Percentiles rank a stretch among this genome's conserved stretches.
Conservation (phyloP, 2,797 vertebrate genomes). For the Antrozous pallidus region DNA sequence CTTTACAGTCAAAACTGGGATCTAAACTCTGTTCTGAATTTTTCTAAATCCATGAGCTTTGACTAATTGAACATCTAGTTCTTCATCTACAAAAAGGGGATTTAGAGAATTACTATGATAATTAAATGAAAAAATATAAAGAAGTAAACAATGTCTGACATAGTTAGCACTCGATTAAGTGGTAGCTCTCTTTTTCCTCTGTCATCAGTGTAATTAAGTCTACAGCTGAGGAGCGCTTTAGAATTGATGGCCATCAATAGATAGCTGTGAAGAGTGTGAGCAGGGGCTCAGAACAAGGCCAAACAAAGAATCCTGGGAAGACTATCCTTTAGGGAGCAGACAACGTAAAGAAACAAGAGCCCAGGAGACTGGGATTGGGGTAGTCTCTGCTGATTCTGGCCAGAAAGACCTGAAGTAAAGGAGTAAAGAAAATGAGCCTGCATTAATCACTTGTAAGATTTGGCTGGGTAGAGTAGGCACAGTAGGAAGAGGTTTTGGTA, state of each 20-base stretch:
- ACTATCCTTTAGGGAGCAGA: neutral
- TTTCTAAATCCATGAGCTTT: neutral
- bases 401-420: neutral
- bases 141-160: neutral
- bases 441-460: neutral
- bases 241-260: neutral
- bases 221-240: neutral
- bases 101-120: neutral
- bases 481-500: neutral
- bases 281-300: neutral
- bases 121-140: neutral
- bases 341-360: neutral
- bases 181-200: neutral
- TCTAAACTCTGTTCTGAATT: neutral
- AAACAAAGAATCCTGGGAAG: neutral
- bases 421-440: neutral
- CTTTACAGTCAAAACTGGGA: neutral
- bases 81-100: neutral
- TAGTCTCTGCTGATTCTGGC: neutral
- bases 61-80: neutral
- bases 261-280: neutral
- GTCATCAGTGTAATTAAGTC: neutral
- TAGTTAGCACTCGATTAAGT: neutral
- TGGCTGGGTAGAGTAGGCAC: neutral
- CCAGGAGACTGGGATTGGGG: neutral